A percentile compares a stretch with the other conserved stretches of the same genome.
phyloP scores from a whole-genome alignment of 37 sponge, comb jelly and placozoan species.

The Ianthella basta region DNA sequence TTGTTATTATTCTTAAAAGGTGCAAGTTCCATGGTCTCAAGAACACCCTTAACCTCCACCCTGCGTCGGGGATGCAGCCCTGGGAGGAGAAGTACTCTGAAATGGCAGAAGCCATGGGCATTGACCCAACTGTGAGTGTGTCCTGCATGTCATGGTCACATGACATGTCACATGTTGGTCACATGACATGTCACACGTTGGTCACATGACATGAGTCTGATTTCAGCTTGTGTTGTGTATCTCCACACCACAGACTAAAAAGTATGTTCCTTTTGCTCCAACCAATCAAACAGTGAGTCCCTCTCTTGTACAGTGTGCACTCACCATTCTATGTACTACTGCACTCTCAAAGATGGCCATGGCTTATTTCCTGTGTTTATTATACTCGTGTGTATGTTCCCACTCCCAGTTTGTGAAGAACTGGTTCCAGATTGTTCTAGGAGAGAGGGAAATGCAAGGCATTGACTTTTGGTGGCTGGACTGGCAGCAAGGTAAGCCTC shows the following conservation, averaged over 20 bases:
- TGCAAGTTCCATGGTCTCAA: slow-evolving; percentile 58
- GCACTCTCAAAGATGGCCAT: too few relatives aligned
- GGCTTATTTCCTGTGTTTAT: too few relatives aligned
- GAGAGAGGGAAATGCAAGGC: slow-evolving; percentile 59
- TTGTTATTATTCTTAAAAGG: slow-evolving; percentile 21
- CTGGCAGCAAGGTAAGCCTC: slow-evolving; percentile 83
- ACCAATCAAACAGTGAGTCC: slow-evolving; percentile 55
- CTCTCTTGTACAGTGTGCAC: too few relatives aligned
- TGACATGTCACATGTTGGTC: not conserved
- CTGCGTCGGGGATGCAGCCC: slow-evolving; percentile 80
- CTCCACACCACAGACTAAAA: slow-evolving; percentile 30
- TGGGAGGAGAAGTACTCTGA: slow-evolving; percentile 77
- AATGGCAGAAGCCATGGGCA: slow-evolving; percentile 83
- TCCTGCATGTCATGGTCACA: not conserved
- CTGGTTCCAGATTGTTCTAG: slow-evolving; percentile 62
- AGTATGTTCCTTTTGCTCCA: slow-evolving; percentile 71
- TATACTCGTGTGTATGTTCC: too few relatives aligned
- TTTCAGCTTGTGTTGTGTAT: too few relatives aligned
- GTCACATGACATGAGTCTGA: not conserved
- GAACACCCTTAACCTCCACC: slow-evolving; percentile 83
- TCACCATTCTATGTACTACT: too few relatives aligned
- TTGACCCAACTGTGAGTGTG: slow-evolving; percentile 59
- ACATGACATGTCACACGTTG: not conserved
- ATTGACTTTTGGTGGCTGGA: slow-evolving; percentile 90
- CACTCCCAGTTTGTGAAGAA: slow-evolving; percentile 56